These are phyloP conservation scores for Frankliniella fusca DNA, from an alignment of 2,888 invertebrate species.

Conservation along the genomic window DNA sequence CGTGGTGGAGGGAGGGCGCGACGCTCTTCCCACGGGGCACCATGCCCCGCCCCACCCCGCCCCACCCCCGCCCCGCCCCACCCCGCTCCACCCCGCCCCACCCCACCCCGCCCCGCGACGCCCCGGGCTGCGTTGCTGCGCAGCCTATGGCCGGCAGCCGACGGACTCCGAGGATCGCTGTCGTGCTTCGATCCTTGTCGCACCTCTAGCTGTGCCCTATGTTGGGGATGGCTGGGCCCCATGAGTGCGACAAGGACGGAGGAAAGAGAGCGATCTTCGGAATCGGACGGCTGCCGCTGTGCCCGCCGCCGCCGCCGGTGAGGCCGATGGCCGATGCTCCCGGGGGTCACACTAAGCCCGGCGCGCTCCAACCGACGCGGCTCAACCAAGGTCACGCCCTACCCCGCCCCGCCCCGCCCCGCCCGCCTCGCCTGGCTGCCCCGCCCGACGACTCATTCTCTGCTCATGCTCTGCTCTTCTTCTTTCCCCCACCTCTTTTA, in stretches of 20 bases:
- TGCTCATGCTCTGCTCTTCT: not conserved
- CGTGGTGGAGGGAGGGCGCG: no score
- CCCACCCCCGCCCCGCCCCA: not conserved
- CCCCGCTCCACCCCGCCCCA: not conserved
- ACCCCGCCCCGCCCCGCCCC: not conserved
- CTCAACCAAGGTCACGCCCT: not conserved
- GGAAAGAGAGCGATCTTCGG: no score
- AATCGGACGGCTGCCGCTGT: no score
- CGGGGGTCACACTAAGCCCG: conserved; percentile 15
- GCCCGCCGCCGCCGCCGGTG: not conserved
- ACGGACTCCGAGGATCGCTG: no score
- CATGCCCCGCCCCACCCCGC: not conserved
- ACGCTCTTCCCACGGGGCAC: no score
- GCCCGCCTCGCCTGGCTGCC: not conserved
- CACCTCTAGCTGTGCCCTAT: no score
- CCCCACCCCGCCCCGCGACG: not conserved
- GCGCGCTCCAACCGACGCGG: not conserved
- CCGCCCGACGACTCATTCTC: not conserved
- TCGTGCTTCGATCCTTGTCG: no score
- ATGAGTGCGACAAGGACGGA: no score
- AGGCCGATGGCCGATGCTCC: not conserved
- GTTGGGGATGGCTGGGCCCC: no score
- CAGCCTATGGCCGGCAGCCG: not conserved
- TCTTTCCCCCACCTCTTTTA: not conserved
- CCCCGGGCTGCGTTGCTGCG: not conserved